Conservation (phyloP, 2,113 vertebrate genomes). For the Tragulus kanchil region DNA sequence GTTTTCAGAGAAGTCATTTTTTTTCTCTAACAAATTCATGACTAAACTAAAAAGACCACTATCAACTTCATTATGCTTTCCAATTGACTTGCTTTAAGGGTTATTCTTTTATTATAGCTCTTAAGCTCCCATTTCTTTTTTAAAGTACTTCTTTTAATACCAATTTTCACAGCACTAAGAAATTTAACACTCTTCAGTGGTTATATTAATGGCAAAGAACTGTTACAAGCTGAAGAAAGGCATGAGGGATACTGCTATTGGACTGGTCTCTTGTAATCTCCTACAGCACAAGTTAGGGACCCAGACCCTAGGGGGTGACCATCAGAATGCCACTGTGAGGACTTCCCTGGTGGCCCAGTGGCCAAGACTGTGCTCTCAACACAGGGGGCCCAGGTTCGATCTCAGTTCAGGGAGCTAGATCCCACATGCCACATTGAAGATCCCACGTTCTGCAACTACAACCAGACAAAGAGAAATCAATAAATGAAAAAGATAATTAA, state of each 20-base stretch:
- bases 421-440: no score
- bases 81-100: conserved; percentile 85
- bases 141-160: conserved; percentile 84
- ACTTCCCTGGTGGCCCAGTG: no score
- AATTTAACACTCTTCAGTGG: conserved; percentile 82
- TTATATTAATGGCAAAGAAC: conserved; percentile 73
- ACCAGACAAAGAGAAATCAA: no score
- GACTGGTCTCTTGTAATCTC: conserved; percentile 52
- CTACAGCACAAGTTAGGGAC: neutral
- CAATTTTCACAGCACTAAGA: conserved; percentile 83
- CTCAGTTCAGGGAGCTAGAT: no score
- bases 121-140: conserved; percentile 83
- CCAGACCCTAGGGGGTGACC: neutral
- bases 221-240: neutral
- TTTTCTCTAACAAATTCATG: conserved; percentile 85
- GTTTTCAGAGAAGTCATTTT: conserved; percentile 84
- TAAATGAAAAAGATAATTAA: no score
- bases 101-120: conserved; percentile 85
- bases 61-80: conserved; percentile 85
- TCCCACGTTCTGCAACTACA: no score
- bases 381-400: no score
- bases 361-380: no score
- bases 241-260: neutral
- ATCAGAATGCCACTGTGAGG: neutral
- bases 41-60: conserved; percentile 83